phyloP scores from a whole-genome alignment of 2,888 invertebrate species.

The Platypus cylindrus region DNA sequence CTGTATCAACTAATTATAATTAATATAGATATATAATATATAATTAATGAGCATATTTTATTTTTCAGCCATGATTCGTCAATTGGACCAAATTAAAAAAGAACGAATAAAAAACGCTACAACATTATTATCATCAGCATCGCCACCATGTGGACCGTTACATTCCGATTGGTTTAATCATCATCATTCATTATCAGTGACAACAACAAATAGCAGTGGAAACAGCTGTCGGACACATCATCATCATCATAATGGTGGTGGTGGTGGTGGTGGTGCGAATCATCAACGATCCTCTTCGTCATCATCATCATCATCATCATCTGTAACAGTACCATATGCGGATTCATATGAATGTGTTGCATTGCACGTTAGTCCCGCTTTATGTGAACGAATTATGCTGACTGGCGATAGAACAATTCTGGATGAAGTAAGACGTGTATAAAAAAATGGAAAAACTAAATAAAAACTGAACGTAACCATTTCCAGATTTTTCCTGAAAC shows the following conservation, averaged over 20 bases:
- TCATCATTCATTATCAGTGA: no score
- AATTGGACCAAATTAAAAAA: conserved; percentile 60
- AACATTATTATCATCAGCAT: conserved; percentile 15
- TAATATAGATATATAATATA: background rate
- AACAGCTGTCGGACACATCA: no score
- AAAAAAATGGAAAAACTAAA: background rate
- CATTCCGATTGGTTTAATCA: conserved; percentile 4
- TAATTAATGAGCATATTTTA: no score
- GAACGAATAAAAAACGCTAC: conserved; percentile 49
- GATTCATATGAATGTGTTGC: conserved; percentile 65
- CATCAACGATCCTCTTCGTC: no score
- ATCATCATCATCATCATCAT: conserved; percentile 18
- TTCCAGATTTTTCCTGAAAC: conserved; percentile 54
- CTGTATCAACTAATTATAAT: no score
- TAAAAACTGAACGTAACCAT: background rate
- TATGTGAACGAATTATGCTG: conserved; percentile 69
- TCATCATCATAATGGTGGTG: no score
- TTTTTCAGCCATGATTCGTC: conserved; percentile 55
- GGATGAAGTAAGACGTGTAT: conserved; percentile 51
- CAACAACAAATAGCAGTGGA: no score
- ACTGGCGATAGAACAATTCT: conserved; percentile 66
- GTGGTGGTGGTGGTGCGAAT: no score
- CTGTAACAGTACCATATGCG: no score
- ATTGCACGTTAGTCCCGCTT: conserved; percentile 66
- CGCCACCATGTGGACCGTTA: conserved; percentile 2